Evolutionary conservation across 2,888 invertebrate species (phyloP).

Genomic region (Trissonchulus sp.): DNA sequence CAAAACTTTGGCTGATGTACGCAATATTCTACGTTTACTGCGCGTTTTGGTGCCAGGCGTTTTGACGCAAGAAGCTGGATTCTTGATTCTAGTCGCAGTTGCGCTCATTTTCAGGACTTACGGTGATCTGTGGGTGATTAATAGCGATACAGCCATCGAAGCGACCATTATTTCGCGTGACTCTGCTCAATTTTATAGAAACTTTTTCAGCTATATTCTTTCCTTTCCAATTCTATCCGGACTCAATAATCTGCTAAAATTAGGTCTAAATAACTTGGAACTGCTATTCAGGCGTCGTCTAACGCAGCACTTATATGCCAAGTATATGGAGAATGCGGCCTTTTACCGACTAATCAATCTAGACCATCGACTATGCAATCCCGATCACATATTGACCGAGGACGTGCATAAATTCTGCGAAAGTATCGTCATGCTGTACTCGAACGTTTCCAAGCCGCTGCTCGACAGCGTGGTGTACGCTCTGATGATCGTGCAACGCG

Average conservation of each 20-base stretch:
- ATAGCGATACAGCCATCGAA: conserved; percentile 85
- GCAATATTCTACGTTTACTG: too few relatives aligned
- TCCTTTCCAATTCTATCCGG: conserved; percentile 87
- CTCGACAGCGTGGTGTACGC: conserved; percentile 88
- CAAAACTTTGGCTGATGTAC: too few relatives aligned
- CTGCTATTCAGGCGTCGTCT: conserved; percentile 80
- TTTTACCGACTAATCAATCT: conserved; percentile 94
- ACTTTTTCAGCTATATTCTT: conserved; percentile 69
- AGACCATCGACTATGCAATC: conserved; percentile 88
- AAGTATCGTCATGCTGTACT: conserved; percentile 86
- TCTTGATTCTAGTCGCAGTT: conserved; percentile 60
- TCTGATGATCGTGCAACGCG: too few relatives aligned
- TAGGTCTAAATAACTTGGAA: conserved; percentile 87
- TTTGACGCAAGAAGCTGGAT: conserved; percentile 42
- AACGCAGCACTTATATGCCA: conserved; percentile 75
- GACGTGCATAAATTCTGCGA: conserved; percentile 97
- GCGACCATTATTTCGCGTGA: conserved; percentile 87
- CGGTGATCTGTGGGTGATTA: conserved; percentile 95
- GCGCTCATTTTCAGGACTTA: conserved; percentile 79
- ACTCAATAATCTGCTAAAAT: conserved; percentile 87
- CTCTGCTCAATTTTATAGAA: conserved; percentile 66
- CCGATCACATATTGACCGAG: conserved; percentile 72
- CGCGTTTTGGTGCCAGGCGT: conserved; percentile 43
- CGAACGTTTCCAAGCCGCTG: conserved; percentile 88
- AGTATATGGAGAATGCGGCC: conserved; percentile 86